Evolutionary conservation across 1,140 invertebrate species (phyloP), one percentile per base, ranked within the genome.

Genomic region (Achroia grisella): DNA sequence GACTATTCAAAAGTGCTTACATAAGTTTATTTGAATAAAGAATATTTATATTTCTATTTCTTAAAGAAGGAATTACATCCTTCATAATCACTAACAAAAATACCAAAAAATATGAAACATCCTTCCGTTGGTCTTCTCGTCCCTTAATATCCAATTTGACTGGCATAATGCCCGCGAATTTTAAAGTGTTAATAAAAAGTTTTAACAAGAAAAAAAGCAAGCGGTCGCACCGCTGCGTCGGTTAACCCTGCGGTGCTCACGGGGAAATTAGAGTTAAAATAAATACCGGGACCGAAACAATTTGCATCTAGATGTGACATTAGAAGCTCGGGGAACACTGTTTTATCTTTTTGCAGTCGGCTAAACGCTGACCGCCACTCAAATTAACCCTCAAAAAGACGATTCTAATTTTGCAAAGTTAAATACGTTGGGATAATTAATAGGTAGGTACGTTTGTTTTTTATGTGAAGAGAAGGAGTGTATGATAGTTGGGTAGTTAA

Each of bases 231-330:
- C 27, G 10, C 27, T 28, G 27, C 37, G 15, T 8, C 14, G 28
- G 48, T 56, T 68, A 23, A 23, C 71, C 64, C 65, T 76, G 73
- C 64, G 74, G 74, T 76, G 72, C 71, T 74, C 70, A 69, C 73
- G 52, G 62, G 51, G 49, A 67, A 78, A 81, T 81, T 78, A 75
- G 56, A 69, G 61, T 70, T 67, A 68, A 73, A 75, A 69, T 75
- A 77, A 79, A 79, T 72, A 77, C 64, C 50, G 53, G 52, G 57
- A 52, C 49, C 56, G 57, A 56, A 69, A 70, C 75, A 77, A 83
- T 83, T 83, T 80, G 79, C 76, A 83, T 83, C 59, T 68, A 73
- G 73, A 83, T 80, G 79, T 74, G 66, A 75, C 79, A 78, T 81
- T 78, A 78, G 67, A 51, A 34, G 37, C n/a, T 39, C 12, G 12